Conservation (phyloP, 2,888 invertebrate genomes). For the Catocala sponsa region DNA sequence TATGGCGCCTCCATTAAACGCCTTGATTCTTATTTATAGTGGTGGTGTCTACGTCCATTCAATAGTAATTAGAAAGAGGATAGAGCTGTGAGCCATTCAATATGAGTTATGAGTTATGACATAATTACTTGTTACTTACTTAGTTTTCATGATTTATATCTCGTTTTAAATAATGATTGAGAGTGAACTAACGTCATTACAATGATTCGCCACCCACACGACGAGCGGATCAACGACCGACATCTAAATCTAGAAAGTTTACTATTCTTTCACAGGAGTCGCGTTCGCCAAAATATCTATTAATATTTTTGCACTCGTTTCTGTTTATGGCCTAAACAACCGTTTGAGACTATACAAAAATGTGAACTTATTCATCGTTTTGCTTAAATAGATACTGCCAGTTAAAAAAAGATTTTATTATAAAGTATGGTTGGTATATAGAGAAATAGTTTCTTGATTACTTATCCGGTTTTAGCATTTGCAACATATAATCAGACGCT, state of each 20-base stretch:
- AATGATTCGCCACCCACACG: slow-evolving; percentile 31
- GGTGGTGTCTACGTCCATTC: not conserved
- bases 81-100: not conserved
- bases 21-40: not conserved
- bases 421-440: too few relatives aligned
- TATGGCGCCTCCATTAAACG: not conserved
- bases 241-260: slow-evolving; percentile 25
- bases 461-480: too few relatives aligned
- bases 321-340: slow-evolving; percentile 1
- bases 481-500: too few relatives aligned
- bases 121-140: slow-evolving; percentile 4
- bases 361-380: not conserved
- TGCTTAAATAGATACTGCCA: too few relatives aligned
- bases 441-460: too few relatives aligned
- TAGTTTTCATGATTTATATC: slow-evolving; percentile 22
- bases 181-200: slow-evolving; percentile 13
- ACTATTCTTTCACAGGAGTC: slow-evolving; percentile 7
- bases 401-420: too few relatives aligned
- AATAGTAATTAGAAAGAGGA: not conserved
- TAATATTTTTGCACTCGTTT: slow-evolving; percentile 13
- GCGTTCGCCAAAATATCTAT: slow-evolving; percentile 8
- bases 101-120: not conserved
- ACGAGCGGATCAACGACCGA: slow-evolving; percentile 26
- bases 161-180: slow-evolving; percentile 12
- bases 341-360: not conserved